Evolutionary conservation across 2,888 invertebrate species (phyloP).

Genomic region (Luperina nickerlii): DNA sequence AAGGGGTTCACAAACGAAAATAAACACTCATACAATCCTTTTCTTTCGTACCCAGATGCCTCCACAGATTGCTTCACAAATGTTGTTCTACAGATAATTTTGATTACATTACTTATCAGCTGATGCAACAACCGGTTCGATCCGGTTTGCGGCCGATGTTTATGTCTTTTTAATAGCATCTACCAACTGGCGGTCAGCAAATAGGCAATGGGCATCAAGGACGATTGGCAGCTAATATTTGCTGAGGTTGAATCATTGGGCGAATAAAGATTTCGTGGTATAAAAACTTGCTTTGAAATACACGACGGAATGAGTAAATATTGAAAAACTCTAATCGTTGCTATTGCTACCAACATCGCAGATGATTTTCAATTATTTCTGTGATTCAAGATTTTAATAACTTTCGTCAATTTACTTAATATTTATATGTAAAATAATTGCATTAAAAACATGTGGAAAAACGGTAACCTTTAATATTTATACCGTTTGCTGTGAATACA

Average conservation of each 20-base stretch:
- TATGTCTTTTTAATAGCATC: slow-evolving; percentile 63
- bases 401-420: too few relatives aligned
- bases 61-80: slow-evolving; percentile 29
- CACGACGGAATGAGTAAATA: neutral
- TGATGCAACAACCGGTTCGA: slow-evolving; percentile 47
- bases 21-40: neutral
- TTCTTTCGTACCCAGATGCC: neutral
- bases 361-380: neutral
- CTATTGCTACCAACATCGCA: neutral
- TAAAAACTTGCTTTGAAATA: slow-evolving; percentile 7
- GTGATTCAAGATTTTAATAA: neutral
- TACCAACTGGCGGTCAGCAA: slow-evolving; percentile 56
- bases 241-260: slow-evolving; percentile 33
- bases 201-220: slow-evolving; percentile 50
- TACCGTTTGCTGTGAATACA: neutral
- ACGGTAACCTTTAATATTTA: slow-evolving; percentile 9
- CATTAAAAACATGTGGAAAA: neutral
- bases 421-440: neutral
- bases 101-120: slow-evolving; percentile 62
- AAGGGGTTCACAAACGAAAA: neutral
- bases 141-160: slow-evolving; percentile 47
- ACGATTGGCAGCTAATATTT: slow-evolving; percentile 55
- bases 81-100: slow-evolving; percentile 53
- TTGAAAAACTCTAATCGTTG: neutral
- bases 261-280: slow-evolving; percentile 15